Base-by-base conservation (phyloP, 2,888 invertebrate species). In the Campopleginae sp. region DNA sequence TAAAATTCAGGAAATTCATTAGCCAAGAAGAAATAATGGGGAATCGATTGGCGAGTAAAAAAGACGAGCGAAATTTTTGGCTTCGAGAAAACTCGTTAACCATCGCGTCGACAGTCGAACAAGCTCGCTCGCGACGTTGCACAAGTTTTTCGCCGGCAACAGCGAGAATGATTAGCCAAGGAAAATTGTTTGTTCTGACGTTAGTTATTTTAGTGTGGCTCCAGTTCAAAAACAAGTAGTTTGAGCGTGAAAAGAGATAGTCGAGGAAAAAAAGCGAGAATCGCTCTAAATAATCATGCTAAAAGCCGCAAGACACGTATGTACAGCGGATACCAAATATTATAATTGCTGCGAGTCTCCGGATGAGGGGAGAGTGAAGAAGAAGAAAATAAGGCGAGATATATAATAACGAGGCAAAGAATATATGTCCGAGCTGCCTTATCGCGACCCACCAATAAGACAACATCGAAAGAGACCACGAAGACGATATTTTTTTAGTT, bases 351-450 rank as follows among this genome's bases (percentile, higher is more conserved):
- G 31, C 23, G 48, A 70, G 71, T 63, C 72, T 51, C 77, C 42
- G 51, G 79, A 38, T 42, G 31, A 65, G 42, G 63, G 42, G 63
- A 48, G 63, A 72, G 46, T 42, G 2, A 38, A 76, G 84, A 76
- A 75, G 84, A 76, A 63, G 70, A 70, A 61, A 75, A 75, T 65
- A 63, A 85, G 85, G 58, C n/a, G 38, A 83, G 83, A 83, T 79
- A 85, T 85, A 77, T 78, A 85, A 78, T 82, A 82, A 82, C 82
- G 78, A 82, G 85, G 74, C 74, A 65, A 58, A 44, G 74, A 77
- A 48, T 51, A 48, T 23, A 65, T 65, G 65, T 66, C 51, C 77
- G 66, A 23, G 66, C 23, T 27, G 31, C 63, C 85, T 85, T 85
- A 85, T 85, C 85, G 85, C 63, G 12, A 71, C 75, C 48, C 58